These are phyloP conservation scores for Phyllostomus hastatus DNA, from an alignment of 2,113 vertebrate species.

Conservation along the genomic window DNA sequence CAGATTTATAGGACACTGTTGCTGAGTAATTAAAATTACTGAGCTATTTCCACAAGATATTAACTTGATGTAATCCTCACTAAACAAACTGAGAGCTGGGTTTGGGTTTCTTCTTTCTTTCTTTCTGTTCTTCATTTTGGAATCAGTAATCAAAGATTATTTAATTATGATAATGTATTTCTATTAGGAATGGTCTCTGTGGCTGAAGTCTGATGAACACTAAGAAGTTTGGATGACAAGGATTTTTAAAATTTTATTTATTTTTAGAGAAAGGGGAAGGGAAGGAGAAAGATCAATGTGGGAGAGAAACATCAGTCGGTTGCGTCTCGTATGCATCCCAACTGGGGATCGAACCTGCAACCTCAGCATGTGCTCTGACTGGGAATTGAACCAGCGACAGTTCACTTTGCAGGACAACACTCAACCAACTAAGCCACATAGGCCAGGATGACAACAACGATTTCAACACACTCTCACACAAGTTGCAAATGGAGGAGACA, in stretches of 20 bases:
- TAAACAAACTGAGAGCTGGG: conserved; percentile 52
- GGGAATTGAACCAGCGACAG: no score
- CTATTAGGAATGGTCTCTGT: conserved; percentile 42
- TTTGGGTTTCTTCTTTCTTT: conserved; percentile 64
- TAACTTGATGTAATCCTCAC: conserved; percentile 68
- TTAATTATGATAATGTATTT: conserved; percentile 69
- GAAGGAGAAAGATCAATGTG: no score
- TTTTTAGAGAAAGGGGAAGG: no score
- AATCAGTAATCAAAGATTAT: conserved; percentile 71
- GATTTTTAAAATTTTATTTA: not conserved
- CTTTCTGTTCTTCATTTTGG: conserved; percentile 66
- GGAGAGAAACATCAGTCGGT: no score
- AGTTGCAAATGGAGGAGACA: not conserved
- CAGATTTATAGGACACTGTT: conserved; percentile 59
- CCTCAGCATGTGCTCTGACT: no score
- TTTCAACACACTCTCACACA: not conserved
- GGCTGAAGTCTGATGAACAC: conserved; percentile 35
- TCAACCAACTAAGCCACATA: no score
- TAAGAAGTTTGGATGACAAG: not conserved
- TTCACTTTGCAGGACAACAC: no score
- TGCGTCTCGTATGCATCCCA: no score
- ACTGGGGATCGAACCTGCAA: no score
- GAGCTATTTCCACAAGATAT: conserved; percentile 72
- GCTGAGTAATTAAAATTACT: conserved; percentile 67
- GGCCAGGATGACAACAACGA: not conserved